Base-by-base conservation (phyloP, 2,797 vertebrate genomes). In the Channa striata region DNA sequence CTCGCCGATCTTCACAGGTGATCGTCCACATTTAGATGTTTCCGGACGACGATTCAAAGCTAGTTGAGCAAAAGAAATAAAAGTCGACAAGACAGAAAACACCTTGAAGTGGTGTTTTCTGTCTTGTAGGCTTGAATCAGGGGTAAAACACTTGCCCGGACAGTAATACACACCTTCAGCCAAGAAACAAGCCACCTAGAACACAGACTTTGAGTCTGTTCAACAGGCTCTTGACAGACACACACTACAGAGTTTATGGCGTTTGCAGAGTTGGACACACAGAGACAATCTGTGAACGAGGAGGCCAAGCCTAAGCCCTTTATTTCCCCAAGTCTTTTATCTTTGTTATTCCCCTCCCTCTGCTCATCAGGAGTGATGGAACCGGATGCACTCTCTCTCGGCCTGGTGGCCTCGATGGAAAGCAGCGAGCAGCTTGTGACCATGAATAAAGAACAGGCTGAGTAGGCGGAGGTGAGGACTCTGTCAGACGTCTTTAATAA, bases 401-500 rank as follows among this genome's bases (percentile, higher is more conserved):
- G 61, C 67, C 81, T 30, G 2, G 14, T 50, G 63, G 72, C 85
- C 88, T 81, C 60, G 60, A 72, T 17, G 52, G 81, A 86, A 72
- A 68, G 80, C 57, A 37, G 36, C 7, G 39, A 83, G 76, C 61
- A 52, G 76, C 73, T 79, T 40, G 48, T 80, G 86, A 81, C 80
- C 39, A 13, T 80, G 77, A 87, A 84, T 74, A 64, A 73, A 80
- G 77, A 88, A 82, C 82, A 78, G 74, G 30, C 75, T 68, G 82
- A 85, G 84, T 47, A 40, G 78, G 81, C n/a, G 44, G 19, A 78
- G 76, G 57, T 68, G 58, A 80, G 39, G 67, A 57, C 69, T 78
- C 80, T 61, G 73, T 81, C 83, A 82, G 76, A 62, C 59, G 57
- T 72, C 72, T 82, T 74, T 78, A 63, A 81, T 89, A 82, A 89